Percentiles rank a stretch among this genome's conserved stretches.
Evolutionary conservation across 2,113 vertebrate genomes (phyloP).

Genomic region (Pelusios castaneus): DNA sequence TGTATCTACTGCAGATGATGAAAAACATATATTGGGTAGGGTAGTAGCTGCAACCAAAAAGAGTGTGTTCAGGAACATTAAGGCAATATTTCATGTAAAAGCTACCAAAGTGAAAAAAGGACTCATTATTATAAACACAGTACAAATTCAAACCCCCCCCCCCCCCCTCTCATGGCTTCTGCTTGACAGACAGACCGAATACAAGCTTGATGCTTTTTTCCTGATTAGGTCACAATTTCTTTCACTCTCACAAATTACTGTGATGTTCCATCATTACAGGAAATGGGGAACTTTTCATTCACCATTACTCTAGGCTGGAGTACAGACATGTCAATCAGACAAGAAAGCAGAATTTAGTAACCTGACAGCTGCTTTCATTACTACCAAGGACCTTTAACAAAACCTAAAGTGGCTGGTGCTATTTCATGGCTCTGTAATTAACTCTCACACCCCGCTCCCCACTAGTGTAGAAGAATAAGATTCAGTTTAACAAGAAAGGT

Average conservation of each 20-base stretch:
- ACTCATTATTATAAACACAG: not conserved
- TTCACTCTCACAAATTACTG: constrained; percentile 6
- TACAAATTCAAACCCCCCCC: constrained; percentile 34
- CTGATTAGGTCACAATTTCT: constrained; percentile 53
- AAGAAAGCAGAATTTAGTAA: not conserved
- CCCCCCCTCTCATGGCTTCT: constrained; percentile 30
- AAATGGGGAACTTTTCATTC: not conserved
- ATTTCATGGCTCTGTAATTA: not conserved
- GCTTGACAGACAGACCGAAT: not conserved
- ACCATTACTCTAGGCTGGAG: not conserved
- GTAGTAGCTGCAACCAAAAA: not conserved
- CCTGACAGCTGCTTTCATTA: not conserved
- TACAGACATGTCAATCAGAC: rapidly evolving
- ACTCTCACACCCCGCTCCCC: not conserved
- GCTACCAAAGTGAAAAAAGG: constrained; percentile 27
- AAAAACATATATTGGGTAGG: rapidly evolving
- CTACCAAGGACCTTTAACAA: not conserved
- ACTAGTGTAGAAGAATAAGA: not conserved
- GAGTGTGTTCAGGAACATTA: not conserved
- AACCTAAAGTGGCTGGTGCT: not conserved
- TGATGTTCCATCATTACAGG: not conserved
- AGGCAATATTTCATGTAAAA: not conserved
- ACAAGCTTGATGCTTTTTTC: not conserved
- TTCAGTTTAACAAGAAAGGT: not conserved
- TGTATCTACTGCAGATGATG: not conserved